Evolutionary conservation across 2,888 invertebrate genomes (phyloP).

Genomic region (Pyrrhosoma nymphula): DNA sequence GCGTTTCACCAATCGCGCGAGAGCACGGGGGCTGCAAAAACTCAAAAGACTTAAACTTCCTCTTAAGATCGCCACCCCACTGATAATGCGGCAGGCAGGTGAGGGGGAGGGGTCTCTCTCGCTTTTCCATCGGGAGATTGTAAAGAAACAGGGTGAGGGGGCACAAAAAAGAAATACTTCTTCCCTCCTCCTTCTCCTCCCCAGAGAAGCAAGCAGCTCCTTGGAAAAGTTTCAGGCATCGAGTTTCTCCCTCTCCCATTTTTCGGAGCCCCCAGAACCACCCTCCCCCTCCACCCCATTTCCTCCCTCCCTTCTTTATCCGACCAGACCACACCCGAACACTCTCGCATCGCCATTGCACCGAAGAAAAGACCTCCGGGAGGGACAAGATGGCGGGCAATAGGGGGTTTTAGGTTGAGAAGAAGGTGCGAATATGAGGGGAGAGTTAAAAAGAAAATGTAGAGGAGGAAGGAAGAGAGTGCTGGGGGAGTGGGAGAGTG

Average conservation of each 20-base stretch:
- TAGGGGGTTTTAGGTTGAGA: not conserved
- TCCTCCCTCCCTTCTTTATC: not conserved
- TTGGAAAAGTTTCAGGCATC: conserved; percentile 7
- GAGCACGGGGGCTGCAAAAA: not conserved
- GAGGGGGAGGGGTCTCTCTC: not conserved
- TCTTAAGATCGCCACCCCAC: not conserved
- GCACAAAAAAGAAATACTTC: not conserved
- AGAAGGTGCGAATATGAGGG: not conserved
- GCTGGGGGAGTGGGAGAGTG: not conserved
- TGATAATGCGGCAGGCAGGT: conserved; percentile 22
- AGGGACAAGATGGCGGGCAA: not conserved
- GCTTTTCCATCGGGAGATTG: not conserved
- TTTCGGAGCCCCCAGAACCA: not conserved
- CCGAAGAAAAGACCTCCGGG: not conserved
- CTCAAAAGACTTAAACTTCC: not conserved
- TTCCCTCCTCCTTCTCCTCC: not conserved
- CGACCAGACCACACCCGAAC: not conserved
- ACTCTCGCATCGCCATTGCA: not conserved
- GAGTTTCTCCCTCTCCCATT: not conserved
- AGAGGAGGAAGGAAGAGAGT: too few relatives aligned
- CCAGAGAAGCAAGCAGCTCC: not conserved
- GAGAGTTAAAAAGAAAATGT: not conserved
- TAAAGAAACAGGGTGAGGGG: not conserved
- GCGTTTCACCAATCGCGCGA: not conserved
- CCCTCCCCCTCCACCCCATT: not conserved